These are phyloP conservation scores for Ypsolopha scabrella DNA, from an alignment of 2,888 invertebrate species.

Conservation along the genomic window DNA sequence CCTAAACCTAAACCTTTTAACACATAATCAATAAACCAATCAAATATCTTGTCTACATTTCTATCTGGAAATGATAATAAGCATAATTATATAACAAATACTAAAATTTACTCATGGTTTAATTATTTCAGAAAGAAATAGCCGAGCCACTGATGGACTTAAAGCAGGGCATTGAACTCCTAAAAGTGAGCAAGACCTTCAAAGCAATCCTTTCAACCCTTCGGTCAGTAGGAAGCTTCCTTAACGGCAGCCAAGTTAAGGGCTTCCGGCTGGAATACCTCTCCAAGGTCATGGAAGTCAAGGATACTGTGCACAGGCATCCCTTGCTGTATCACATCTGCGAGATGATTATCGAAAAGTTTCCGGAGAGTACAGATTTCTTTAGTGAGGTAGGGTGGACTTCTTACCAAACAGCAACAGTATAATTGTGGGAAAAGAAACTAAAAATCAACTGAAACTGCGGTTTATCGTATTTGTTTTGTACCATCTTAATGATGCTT, in stretches of 20 bases:
- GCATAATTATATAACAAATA: no score
- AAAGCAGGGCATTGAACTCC: slow-evolving; percentile 94
- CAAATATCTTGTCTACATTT: no score
- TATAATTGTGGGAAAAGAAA: no score
- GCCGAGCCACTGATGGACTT: slow-evolving; percentile 99
- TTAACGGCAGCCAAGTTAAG: slow-evolving; percentile 93
- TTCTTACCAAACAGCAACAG: neutral
- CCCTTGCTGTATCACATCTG: slow-evolving; percentile 97
- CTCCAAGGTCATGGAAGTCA: slow-evolving; percentile 97
- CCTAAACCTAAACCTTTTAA: no score
- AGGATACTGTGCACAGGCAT: slow-evolving; percentile 99
- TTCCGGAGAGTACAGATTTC: slow-evolving; percentile 94
- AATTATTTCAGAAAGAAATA: slow-evolving; percentile 82
- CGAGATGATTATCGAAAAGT: slow-evolving; percentile 97
- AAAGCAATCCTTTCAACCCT: slow-evolving; percentile 93
- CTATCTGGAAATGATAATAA: no score
- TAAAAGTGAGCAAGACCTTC: slow-evolving; percentile 94
- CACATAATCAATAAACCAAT: no score
- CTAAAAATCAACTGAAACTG: no score
- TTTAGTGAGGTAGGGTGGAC: slow-evolving; percentile 86
- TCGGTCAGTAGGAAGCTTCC: slow-evolving; percentile 94
- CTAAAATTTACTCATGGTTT: no score
- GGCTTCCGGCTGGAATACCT: slow-evolving; percentile 98
- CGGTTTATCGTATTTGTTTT: no score
- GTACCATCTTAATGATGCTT: no score